Evolutionary conservation across 1,140 invertebrate species (phyloP).

Genomic region (Mamestra configurata): DNA sequence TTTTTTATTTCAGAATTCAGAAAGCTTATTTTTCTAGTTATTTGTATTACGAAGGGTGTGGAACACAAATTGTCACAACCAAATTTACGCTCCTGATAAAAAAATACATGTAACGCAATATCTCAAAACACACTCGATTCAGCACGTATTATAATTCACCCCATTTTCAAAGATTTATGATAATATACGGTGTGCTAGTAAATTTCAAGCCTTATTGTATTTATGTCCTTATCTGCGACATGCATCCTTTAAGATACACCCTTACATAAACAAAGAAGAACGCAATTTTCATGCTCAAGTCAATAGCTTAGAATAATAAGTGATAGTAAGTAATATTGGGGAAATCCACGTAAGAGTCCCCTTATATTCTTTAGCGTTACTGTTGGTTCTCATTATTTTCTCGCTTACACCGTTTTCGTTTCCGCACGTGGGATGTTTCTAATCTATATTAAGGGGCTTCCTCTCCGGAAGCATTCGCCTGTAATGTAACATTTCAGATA

Average conservation of each 20-base stretch:
- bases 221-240: conserved; percentile 69
- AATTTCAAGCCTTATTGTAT: conserved; percentile 67
- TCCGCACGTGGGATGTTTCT: no score
- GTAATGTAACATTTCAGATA: no score
- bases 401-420: conserved; percentile 36
- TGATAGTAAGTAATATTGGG: conserved; percentile 82
- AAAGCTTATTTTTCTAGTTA: neutral
- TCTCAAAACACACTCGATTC: conserved; percentile 1
- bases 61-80: neutral
- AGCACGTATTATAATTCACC: conserved; percentile 54
- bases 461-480: no score
- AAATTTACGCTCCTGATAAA: neutral
- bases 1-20: neutral
- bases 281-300: conserved; percentile 85
- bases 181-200: conserved; percentile 65
- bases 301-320: conserved; percentile 87
- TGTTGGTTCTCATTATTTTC: conserved; percentile 46
- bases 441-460: no score
- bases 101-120: conserved; percentile 10
- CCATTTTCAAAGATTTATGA: conserved; percentile 65
- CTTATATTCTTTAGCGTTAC: conserved; percentile 58
- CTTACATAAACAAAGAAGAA: conserved; percentile 82
- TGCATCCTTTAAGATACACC: conserved; percentile 65
- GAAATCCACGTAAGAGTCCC: conserved; percentile 71
- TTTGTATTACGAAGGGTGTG: neutral